A percentile compares a stretch with the other conserved stretches of the same genome.
Evolutionary conservation across 2,113 vertebrate genomes (phyloP).

Genomic region (Takifugu bimaculatus): DNA sequence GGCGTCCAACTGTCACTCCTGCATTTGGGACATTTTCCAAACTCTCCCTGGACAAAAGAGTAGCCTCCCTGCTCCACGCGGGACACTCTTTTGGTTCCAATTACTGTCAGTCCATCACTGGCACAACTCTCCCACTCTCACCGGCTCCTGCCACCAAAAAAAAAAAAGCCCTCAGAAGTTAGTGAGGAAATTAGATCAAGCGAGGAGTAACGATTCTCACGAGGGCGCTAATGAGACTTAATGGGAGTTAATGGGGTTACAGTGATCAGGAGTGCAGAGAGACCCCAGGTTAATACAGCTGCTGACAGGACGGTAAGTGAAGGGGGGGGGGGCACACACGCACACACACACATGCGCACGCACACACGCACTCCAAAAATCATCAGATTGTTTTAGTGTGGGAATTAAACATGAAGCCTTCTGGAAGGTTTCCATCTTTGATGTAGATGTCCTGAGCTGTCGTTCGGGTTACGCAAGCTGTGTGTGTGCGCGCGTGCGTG

Average conservation of each 20-base stretch:
- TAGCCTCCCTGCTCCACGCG: slow-evolving; percentile 8
- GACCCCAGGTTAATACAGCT: slow-evolving; percentile 61
- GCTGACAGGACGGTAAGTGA: slow-evolving; percentile 56
- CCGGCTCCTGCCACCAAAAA: slow-evolving; percentile 5
- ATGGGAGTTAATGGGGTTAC: slow-evolving; percentile 71
- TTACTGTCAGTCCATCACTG: slow-evolving; percentile 51
- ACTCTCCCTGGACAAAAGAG: slow-evolving; percentile 13
- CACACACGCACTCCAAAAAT: slow-evolving; percentile 17
- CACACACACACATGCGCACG: not conserved
- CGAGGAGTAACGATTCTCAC: slow-evolving; percentile 46
- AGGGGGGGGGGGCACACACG: slow-evolving; percentile 4
- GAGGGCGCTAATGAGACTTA: slow-evolving; percentile 60
- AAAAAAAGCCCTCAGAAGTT: slow-evolving; percentile 19
- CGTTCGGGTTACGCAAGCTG: slow-evolving; percentile 36
- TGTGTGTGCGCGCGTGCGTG: slow-evolving; percentile 22
- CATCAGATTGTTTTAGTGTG: slow-evolving; percentile 33
- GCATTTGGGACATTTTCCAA: slow-evolving; percentile 22
- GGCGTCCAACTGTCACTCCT: slow-evolving; percentile 57
- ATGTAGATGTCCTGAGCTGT: slow-evolving; percentile 39
- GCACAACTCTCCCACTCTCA: slow-evolving; percentile 19
- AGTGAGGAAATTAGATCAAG: slow-evolving; percentile 52
- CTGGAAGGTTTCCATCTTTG: slow-evolving; percentile 48
- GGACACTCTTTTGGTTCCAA: slow-evolving; percentile 39
- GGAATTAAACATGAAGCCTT: slow-evolving; percentile 56
- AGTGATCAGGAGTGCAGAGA: slow-evolving; percentile 54